phyloP scores from a whole-genome alignment of 1,140 invertebrate genomes.

The Drosophila pectinifera region DNA sequence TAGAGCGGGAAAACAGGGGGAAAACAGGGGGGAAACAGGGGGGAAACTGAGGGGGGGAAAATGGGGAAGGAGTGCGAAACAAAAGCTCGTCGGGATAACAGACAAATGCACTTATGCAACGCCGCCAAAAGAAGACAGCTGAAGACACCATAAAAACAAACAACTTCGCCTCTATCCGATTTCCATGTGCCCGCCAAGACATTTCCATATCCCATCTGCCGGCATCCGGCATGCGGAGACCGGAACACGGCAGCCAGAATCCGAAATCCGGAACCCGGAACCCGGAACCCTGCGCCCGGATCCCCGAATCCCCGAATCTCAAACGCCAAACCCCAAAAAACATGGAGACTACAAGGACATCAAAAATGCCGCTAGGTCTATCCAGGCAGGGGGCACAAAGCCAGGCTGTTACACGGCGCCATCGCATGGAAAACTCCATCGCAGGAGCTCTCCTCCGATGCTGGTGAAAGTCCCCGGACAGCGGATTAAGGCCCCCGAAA shows the following conservation, averaged over 20 bases:
- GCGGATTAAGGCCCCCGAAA: slow-evolving; percentile 9
- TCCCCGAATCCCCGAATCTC: too few relatives aligned
- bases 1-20: slow-evolving; percentile 2
- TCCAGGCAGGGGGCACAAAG: slow-evolving; percentile 6
- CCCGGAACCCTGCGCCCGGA: too few relatives aligned
- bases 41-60: not conserved
- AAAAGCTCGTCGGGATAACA: slow-evolving; percentile 65
- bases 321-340: slow-evolving; percentile 1
- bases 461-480: not conserved
- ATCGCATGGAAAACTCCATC: not conserved
- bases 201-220: slow-evolving; percentile 16
- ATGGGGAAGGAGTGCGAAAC: slow-evolving; percentile 26
- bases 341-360: slow-evolving; percentile 35
- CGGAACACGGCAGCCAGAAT: too few relatives aligned
- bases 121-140: slow-evolving; percentile 34
- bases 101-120: slow-evolving; percentile 81
- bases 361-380: slow-evolving; percentile 15
- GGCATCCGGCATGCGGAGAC: slow-evolving; percentile 1
- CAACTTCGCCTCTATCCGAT: slow-evolving; percentile 50
- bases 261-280: not conserved
- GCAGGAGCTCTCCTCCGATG: not conserved
- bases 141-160: slow-evolving; percentile 56
- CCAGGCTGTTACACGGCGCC: slow-evolving; percentile 30
- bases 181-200: slow-evolving; percentile 33
- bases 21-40: not conserved